Conservation (phyloP, 37 sponge, comb jelly and placozoan species). For the Chondrosia reniformis region DNA sequence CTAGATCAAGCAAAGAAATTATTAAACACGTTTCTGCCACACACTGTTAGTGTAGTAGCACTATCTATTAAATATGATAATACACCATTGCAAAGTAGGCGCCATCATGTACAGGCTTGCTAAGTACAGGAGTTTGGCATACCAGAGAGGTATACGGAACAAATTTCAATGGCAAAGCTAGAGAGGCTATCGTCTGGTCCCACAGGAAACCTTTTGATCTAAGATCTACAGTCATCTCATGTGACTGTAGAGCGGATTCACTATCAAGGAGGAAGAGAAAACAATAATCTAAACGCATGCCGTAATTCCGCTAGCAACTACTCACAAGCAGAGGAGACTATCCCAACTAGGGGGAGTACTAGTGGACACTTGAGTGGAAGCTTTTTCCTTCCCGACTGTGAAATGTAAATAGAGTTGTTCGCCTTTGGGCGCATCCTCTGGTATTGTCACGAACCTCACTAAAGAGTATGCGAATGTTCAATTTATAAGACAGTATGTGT, state of each 20-base stretch:
- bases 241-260: not conserved
- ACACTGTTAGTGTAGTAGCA: no score
- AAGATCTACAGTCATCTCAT: not conserved
- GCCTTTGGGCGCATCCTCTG: not conserved
- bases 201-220: conserved; percentile 3
- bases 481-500: no score
- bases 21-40: no score
- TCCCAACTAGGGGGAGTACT: not conserved
- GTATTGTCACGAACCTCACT: not conserved
- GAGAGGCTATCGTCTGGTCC: not conserved
- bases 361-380: not conserved
- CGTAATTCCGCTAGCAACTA: not conserved
- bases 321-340: conserved; percentile 18
- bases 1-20: not conserved
- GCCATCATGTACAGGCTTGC: no score
- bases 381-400: not conserved
- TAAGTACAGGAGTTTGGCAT: no score
- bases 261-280: not conserved
- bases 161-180: conserved; percentile 12
- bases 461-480: not conserved
- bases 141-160: conserved; percentile 11
- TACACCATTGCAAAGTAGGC: not conserved
- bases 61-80: no score
- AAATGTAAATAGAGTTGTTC: conserved; percentile 13
- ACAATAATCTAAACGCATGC: not conserved